A percentile compares a stretch with the other conserved stretches of the same genome.
phyloP scores from a whole-genome alignment of 2,888 invertebrate genomes.

The Oxycera nigricornis region DNA sequence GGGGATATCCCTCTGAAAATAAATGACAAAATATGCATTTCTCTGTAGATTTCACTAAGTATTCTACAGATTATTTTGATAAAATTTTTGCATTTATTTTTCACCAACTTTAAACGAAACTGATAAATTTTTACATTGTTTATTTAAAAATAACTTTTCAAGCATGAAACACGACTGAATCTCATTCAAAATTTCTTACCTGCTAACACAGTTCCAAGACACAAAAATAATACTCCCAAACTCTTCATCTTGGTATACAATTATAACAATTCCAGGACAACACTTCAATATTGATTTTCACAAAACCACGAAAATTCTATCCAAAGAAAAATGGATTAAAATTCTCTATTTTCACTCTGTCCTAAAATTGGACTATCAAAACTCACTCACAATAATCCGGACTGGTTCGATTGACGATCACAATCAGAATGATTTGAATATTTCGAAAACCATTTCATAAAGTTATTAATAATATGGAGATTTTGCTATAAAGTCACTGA shows the following conservation, averaged over 20 bases:
- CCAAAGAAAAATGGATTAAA: not conserved
- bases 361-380: too few species aligned
- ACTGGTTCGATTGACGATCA: not conserved
- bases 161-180: too few species aligned
- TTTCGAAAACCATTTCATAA: not conserved
- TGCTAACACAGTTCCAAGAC: constrained; percentile 57
- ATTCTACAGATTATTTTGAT: too few species aligned
- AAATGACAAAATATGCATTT: too few species aligned
- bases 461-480: constrained; percentile 2
- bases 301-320: not conserved
- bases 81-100: too few species aligned
- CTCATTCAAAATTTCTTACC: constrained; percentile 57
- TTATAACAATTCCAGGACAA: not conserved
- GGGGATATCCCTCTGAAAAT: too few species aligned
- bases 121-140: too few species aligned
- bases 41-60: too few species aligned
- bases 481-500: constrained; percentile 21
- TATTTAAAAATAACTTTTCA: too few species aligned
- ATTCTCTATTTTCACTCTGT: too few species aligned
- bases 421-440: constrained; percentile 28
- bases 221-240: constrained; percentile 56
- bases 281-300: not conserved
- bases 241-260: too few species aligned
- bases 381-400: not conserved
- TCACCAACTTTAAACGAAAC: too few species aligned